These are phyloP conservation scores for Papilio xuthus DNA, from an alignment of 1,140 invertebrate species.

Conservation along the genomic window DNA sequence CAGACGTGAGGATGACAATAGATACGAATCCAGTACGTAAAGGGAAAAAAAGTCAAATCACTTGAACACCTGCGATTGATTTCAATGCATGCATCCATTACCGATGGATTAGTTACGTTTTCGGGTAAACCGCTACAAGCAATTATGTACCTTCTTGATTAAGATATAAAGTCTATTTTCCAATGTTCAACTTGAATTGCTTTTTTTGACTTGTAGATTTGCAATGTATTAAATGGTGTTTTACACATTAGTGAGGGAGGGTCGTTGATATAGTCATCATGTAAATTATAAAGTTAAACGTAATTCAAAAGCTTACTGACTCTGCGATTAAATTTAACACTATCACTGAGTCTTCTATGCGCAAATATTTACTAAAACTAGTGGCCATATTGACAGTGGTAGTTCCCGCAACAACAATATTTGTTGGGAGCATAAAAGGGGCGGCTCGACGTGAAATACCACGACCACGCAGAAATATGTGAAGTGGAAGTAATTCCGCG, in stretches of 20 bases:
- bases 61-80: slow-evolving; percentile 74
- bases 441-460: no score
- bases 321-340: neutral
- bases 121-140: neutral
- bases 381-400: no score
- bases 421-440: no score
- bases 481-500: no score
- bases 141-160: neutral
- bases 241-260: neutral
- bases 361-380: no score
- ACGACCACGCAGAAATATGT: no score
- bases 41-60: slow-evolving; percentile 69
- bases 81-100: slow-evolving; percentile 65
- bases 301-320: neutral
- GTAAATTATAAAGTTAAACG: neutral
- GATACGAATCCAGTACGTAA: slow-evolving; percentile 42
- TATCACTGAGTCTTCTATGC: no score
- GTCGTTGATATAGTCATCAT: slow-evolving; percentile 16
- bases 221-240: slow-evolving; percentile 6
- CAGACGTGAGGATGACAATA: slow-evolving; percentile 57
- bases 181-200: neutral
- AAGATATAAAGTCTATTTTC: neutral
- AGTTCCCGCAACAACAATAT: no score
- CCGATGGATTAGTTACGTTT: slow-evolving; percentile 65
- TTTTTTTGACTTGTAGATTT: slow-evolving; percentile 5